Evolutionary conservation across 92 coral and sea anemone genomes (phyloP).

Genomic region (Nematostella vectensis): DNA sequence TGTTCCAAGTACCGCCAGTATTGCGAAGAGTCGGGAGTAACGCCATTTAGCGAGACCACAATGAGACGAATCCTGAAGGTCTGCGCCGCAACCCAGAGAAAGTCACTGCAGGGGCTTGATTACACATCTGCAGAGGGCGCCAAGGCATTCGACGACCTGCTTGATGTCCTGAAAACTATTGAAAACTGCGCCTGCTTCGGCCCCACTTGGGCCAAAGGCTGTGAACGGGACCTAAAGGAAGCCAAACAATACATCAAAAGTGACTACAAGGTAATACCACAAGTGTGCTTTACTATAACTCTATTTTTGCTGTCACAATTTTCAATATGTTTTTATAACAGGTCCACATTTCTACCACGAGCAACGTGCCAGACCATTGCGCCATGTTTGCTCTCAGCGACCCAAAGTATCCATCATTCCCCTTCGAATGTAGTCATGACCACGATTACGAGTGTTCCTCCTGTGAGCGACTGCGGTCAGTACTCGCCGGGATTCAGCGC

Average conservation of each 20-base stretch:
- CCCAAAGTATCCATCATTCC: slow-evolving; percentile 13
- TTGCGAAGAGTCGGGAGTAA: too few species aligned
- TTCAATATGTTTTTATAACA: slow-evolving; percentile 10
- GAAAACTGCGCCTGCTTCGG: slow-evolving; percentile 17
- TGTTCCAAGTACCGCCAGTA: too few species aligned
- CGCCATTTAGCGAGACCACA: too few species aligned
- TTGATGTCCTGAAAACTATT: too few species aligned
- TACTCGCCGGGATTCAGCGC: too few species aligned
- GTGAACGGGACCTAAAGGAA: slow-evolving; percentile 15
- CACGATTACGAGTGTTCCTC: slow-evolving; percentile 22
- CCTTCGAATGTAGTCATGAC: slow-evolving; percentile 15
- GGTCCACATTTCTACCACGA: slow-evolving; percentile 23
- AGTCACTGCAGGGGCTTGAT: too few species aligned
- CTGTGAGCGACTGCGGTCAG: slow-evolving; percentile 24
- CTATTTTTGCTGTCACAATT: slow-evolving; percentile 8
- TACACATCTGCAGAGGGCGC: too few species aligned
- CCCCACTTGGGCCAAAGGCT: slow-evolving; percentile 2
- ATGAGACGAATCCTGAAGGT: too few species aligned
- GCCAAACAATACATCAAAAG: slow-evolving; percentile 23
- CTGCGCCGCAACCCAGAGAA: too few species aligned
- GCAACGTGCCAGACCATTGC: slow-evolving; percentile 36
- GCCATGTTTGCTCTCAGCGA: slow-evolving; percentile 30
- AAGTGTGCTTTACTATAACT: slow-evolving; percentile 5
- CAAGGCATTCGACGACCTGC: too few species aligned
- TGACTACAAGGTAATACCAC: slow-evolving; percentile 16